Base-by-base conservation (phyloP, 2,797 vertebrate species). In the Percopsis omiscomaycus region DNA sequence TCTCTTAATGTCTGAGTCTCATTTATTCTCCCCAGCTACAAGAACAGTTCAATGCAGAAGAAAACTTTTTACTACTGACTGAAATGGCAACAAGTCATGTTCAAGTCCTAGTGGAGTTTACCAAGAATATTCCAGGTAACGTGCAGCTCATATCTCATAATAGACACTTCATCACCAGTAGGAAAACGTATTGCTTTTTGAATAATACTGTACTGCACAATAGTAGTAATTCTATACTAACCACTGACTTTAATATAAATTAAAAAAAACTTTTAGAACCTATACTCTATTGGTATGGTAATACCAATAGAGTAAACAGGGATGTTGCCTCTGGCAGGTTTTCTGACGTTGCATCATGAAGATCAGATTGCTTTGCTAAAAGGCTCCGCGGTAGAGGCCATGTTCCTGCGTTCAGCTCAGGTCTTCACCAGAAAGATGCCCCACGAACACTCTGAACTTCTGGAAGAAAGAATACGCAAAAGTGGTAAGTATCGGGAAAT, bases 81-180 rank as follows among this genome's bases (percentile, higher is more conserved):
- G 97, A 98, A 89, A 95, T 98, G 93, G 98, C 98, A 71, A 99
- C 98, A 32, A 98, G 87, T 90, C 98, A 99, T 8, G 96, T 99
- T 60, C 96, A 99, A 78, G 93, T 98, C 73, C 93, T 99, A 55
- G 97, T 99, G 79, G 97, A 99, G 88, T 99, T 99, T 88, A 99
- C 97, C 9, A 99, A 99, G 92, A 97, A 93, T 65, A 93, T 99
- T 68, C 96, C 98, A 96, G 98, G 98, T 96, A 83, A 87, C 54
- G 16, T 55, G 37, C 9, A 10, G 37, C 37, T 42, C 37, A 42
- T 42, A 42, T 42, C 28, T 5, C 9, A 13, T 6, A 44, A 28
- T 15, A 16, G 12, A 53, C 4, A 4, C 10, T 6, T 9, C 27
- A 27, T 53, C 22, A 1, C 22, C 22, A 5, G 51, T 11, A 13